These are phyloP conservation scores for Amblyjoppa proteus DNA, from an alignment of 2,888 invertebrate species.

Conservation along the genomic window DNA sequence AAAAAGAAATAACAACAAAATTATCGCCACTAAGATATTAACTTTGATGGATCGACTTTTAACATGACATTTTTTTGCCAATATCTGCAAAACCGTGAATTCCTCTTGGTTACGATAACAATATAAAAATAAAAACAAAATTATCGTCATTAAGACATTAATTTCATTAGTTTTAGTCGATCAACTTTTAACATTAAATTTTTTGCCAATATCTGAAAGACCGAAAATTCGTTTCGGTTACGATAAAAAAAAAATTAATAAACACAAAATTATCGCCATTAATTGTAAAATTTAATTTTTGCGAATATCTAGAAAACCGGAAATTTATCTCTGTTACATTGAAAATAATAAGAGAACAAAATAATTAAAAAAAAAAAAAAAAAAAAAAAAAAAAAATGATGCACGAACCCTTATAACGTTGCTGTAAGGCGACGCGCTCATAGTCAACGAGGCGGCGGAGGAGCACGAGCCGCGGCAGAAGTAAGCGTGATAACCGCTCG, in stretches of 20 bases:
- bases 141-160: too few species aligned
- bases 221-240: not conserved
- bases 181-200: not conserved
- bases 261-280: too few species aligned
- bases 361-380: not conserved
- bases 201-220: not conserved
- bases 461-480: conserved; percentile 94
- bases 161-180: too few species aligned
- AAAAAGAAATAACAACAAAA: not conserved
- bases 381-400: not conserved
- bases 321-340: not conserved
- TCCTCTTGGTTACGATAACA: not conserved
- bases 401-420: conserved; percentile 90
- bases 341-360: not conserved
- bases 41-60: too few species aligned
- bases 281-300: not conserved
- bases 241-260: too few species aligned
- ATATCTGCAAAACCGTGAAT: not conserved
- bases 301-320: not conserved
- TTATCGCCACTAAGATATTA: too few species aligned
- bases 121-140: not conserved
- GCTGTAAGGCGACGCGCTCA: conserved; percentile 89
- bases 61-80: not conserved
- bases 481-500: conserved; percentile 94
- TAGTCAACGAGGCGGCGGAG: conserved; percentile 90